A percentile compares a stretch with the other conserved stretches of the same genome.
These are phyloP conservation scores for Temnothorax unifasciatus DNA, from an alignment of 2,888 invertebrate species.

Conservation along the genomic window DNA sequence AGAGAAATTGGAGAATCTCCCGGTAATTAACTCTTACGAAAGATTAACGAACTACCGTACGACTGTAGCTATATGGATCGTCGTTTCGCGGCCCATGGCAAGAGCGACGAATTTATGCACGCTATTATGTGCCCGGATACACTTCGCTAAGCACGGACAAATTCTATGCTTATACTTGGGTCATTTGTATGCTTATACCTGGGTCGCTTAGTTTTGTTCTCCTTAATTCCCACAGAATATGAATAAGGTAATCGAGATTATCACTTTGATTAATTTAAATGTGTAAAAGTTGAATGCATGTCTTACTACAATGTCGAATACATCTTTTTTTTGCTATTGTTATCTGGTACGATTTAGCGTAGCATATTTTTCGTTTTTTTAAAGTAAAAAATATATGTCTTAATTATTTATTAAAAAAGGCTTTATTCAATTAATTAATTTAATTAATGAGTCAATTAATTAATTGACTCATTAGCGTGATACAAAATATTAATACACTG, in stretches of 20 bases:
- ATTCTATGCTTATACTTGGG: not conserved
- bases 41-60: conserved; percentile 44
- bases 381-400: not conserved
- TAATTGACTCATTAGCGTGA: not conserved
- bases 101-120: conserved; percentile 21
- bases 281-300: not conserved
- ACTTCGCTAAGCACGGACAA: conserved; percentile 9
- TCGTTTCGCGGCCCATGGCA: not conserved
- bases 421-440: not conserved
- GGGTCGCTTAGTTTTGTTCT: not conserved
- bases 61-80: conserved; percentile 34
- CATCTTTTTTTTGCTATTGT: not conserved
- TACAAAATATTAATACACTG: not conserved
- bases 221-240: not conserved
- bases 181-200: not conserved
- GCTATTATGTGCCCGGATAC: conserved; percentile 10
- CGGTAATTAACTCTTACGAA: conserved; percentile 62
- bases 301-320: not conserved
- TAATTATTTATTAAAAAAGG: not conserved
- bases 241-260: conserved; percentile 22
- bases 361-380: not conserved
- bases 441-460: not conserved
- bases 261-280: not conserved
- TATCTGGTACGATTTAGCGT: not conserved
- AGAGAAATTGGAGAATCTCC: conserved; percentile 57